Percentiles rank a stretch among this genome's conserved stretches.
These are phyloP conservation scores for Mycogona germanica DNA, from an alignment of 2,888 invertebrate genomes.

Conservation along the genomic window DNA sequence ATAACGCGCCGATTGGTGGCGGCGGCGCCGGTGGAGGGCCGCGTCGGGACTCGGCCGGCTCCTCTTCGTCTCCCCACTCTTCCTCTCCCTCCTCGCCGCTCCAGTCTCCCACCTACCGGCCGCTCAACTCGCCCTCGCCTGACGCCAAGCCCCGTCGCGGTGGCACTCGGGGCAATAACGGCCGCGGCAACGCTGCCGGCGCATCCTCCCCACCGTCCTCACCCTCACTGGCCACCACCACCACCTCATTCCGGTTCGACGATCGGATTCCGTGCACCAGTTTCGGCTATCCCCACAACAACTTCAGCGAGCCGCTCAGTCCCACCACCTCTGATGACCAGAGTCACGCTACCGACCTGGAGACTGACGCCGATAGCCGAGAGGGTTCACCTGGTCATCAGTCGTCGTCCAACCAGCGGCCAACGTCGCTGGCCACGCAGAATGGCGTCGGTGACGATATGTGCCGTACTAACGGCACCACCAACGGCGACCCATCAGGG, in stretches of 20 bases:
- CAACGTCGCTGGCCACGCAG: not conserved
- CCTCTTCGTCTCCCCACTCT: constrained; percentile 31
- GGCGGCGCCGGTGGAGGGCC: too few species aligned
- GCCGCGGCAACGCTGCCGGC: too few species aligned
- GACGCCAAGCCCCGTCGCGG: constrained; percentile 18
- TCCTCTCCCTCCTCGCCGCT: constrained; percentile 71
- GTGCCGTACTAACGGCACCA: too few species aligned
- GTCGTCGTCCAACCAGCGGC: too few species aligned
- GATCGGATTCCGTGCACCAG: not conserved
- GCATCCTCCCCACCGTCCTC: constrained; percentile 15
- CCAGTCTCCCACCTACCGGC: constrained; percentile 46
- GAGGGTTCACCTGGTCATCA: too few species aligned
- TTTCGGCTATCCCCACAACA: constrained; percentile 4
- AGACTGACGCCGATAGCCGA: constrained; percentile 7
- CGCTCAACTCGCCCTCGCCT: constrained; percentile 18
- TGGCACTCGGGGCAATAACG: too few species aligned
- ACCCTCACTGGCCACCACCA: constrained; percentile 16
- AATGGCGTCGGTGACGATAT: too few species aligned
- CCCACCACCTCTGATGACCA: constrained; percentile 16
- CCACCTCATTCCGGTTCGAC: constrained; percentile 6
- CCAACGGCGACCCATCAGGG: too few species aligned
- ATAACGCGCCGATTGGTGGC: constrained; percentile 65
- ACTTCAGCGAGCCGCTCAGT: constrained; percentile 9
- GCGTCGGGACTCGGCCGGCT: constrained; percentile 42
- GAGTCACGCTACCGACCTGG: constrained; percentile 6